Base-by-base conservation (phyloP, 2,797 vertebrate genomes). In the Schizopygopsis pylzovi region DNA sequence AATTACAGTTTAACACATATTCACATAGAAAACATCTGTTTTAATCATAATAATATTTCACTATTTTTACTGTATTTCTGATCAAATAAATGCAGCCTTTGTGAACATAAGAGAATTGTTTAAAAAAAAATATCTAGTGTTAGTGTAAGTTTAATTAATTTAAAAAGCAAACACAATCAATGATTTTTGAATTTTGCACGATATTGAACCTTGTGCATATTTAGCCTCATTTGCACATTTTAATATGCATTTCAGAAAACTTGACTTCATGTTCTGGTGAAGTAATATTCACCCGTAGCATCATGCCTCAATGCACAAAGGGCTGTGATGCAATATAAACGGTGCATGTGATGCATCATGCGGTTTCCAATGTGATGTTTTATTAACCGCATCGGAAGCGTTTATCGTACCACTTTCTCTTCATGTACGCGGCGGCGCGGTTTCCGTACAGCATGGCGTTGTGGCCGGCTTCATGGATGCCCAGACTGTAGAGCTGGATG, bases 401-500 rank as follows among this genome's bases (percentile, higher is more conserved):
- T 59, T 13, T 6, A 39, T 2, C 90, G 0, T 90, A 99, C 98
- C 98, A 99, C 88, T 99, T 99, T 92, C 98, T 97, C 77, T 99
- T 99, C 98, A 99, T 99, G 92, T 99, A 99, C 78, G 98, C 98
- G 1, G 98, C 98, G 0, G 98, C 98, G 41, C 98, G 95, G 94
- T 99, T 99, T 39, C 98, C 98, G 0, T 99, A 99, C n/a, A 99
- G 95, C 98, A 99, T 98, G 90, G 98, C 97, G 0, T 97, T 99
- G 92, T 94, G 94, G 90, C 95, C 95, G 83, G 97, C 97, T 79
- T 96, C 95, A 89, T 98, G 96, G 87, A 99, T 97, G 0, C 97
- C 97, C 87, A 97, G 95, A 93, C 98, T 99, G 90, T 99, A 99
- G 33, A 99, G 95, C 93, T 99, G 97, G 91, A 99, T 99, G 92